Evolutionary conservation across 64 coral and sea anemone species (phyloP), one percentile per base, ranked within the genome.

Genomic region (Montipora capricornis): DNA sequence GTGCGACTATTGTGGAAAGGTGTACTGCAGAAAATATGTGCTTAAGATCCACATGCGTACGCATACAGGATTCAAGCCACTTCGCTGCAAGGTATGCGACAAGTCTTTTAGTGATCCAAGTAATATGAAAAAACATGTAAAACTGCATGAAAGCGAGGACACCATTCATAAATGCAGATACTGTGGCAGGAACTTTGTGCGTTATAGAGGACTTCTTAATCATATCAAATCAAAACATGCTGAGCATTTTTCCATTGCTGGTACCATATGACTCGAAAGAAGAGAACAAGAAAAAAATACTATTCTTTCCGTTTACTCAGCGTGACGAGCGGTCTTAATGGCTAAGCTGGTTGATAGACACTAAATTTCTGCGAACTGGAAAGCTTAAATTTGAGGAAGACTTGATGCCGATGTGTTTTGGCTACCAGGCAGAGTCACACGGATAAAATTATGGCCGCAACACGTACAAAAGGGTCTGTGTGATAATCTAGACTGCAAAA

Each of bases 91-190:
- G 49, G 95, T 99, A 49, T 99, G 98, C 68, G 92, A 94, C 49
- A 99, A 99, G 73, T 99, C 98, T 57, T 99, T 99, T 75, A 96
- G 98, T 84, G 98, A 99, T 82, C 98, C 98, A 6, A 99, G 98
- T 29, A 99, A 99, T 75, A 96, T 99, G 98, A 99, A 99, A 20
- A 99, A 99, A 70, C 98, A 99, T 14, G 95, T 99, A 3, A 96
- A 96, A 37, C 89, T 96, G 44, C 98, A 99, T 58, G 98, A 96
- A 47, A 96, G 83, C 9, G 95, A 99, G 17, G 94, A 99, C 75
- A 96, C 98, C 0, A 92, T 99, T 4, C 95, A 99, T 45, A 99
- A 94, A 90, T 99, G 98, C 49, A 83, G 94, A 64, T 89, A 99
- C 62, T 99, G 98, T 45, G 98, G 98, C 0, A 88, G 98, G 29